Percentiles rank a stretch among this genome's conserved stretches.
These are phyloP conservation scores for Xanthorhoe designata DNA, from an alignment of 2,888 invertebrate genomes.

Conservation along the genomic window DNA sequence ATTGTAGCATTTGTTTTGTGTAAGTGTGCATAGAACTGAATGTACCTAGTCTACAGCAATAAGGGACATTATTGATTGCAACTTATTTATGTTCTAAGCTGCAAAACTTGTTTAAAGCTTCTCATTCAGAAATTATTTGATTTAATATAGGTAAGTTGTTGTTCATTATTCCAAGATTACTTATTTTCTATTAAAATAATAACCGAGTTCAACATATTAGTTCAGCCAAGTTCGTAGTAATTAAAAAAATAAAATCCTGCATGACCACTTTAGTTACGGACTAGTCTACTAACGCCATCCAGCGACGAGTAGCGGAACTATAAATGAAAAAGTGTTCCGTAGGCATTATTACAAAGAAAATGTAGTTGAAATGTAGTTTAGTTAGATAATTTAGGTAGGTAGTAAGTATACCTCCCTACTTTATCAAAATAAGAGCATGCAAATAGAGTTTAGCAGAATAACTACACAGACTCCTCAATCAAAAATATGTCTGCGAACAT, in stretches of 20 bases:
- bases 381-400: too few relatives aligned
- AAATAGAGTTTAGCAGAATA: neutral
- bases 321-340: slow-evolving; percentile 10
- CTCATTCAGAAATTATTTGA: too few relatives aligned
- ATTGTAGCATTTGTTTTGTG: slow-evolving; percentile 38
- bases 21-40: slow-evolving; percentile 15
- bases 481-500: neutral
- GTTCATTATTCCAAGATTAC: too few relatives aligned
- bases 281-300: slow-evolving; percentile 73
- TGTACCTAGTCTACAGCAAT: neutral
- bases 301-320: slow-evolving; percentile 61
- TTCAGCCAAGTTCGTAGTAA: too few relatives aligned
- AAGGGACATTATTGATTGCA: neutral
- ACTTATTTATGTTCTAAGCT: neutral
- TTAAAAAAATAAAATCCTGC: neutral
- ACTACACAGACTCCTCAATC: neutral
- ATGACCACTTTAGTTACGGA: slow-evolving; percentile 8
- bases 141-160: too few relatives aligned
- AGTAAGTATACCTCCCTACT: too few relatives aligned
- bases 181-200: too few relatives aligned
- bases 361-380: too few relatives aligned
- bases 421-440: neutral
- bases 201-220: too few relatives aligned
- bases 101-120: neutral
- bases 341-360: neutral